Evolutionary conservation across 1,140 invertebrate genomes (phyloP).

Genomic region (Teleopsis dalmanni): DNA sequence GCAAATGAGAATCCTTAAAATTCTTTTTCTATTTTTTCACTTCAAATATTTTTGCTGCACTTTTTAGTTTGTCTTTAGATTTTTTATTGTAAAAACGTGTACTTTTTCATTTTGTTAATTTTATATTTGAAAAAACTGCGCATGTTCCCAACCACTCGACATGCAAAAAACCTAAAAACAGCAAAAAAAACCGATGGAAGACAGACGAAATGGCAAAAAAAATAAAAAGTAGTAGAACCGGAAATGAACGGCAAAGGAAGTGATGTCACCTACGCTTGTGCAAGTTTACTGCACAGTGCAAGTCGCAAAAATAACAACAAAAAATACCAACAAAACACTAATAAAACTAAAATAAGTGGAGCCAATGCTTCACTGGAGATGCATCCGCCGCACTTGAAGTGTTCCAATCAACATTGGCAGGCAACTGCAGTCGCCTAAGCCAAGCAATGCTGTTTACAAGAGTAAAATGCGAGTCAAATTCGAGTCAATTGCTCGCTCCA

Average conservation of each 20-base stretch:
- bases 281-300: too few species aligned
- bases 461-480: too few species aligned
- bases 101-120: slow-evolving; percentile 1
- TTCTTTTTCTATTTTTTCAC: slow-evolving; percentile 9
- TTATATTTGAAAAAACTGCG: slow-evolving; percentile 32
- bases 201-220: background rate
- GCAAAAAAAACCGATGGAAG: background rate
- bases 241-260: background rate
- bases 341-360: too few species aligned
- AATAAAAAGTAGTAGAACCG: background rate
- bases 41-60: background rate
- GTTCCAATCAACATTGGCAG: too few species aligned
- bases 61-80: slow-evolving; percentile 23
- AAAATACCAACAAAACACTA: too few species aligned
- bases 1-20: slow-evolving; percentile 11
- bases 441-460: too few species aligned
- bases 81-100: slow-evolving; percentile 12
- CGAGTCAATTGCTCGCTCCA: too few species aligned
- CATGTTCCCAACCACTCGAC: slow-evolving; percentile 34
- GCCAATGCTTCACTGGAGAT: too few species aligned
- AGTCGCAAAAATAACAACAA: background rate
- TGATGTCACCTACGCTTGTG: too few species aligned
- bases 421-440: too few species aligned
- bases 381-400: too few species aligned
- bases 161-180: background rate